Conservation (phyloP, 2,797 vertebrate genomes). For the Macropus fuliginosus region DNA sequence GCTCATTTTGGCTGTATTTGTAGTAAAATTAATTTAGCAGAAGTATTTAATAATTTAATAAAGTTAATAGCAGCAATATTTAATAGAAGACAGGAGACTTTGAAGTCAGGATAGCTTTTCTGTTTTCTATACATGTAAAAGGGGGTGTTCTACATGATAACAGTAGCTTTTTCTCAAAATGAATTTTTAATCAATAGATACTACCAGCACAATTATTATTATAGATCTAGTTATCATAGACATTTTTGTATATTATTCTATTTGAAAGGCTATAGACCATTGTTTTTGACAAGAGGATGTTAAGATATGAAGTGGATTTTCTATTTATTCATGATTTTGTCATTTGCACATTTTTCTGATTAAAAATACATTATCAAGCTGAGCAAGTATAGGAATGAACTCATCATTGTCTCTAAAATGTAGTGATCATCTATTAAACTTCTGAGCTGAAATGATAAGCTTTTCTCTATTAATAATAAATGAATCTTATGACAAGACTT, state of each 20-base stretch:
- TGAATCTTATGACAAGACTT: neutral
- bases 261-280: neutral
- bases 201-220: neutral
- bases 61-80: neutral
- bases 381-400: too few species aligned
- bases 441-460: neutral
- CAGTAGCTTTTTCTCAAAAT: neutral
- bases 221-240: neutral
- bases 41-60: neutral
- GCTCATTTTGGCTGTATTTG: neutral
- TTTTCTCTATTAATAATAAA: neutral
- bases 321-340: neutral
- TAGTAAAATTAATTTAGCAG: neutral
- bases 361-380: neutral
- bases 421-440: too few species aligned
- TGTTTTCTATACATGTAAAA: neutral
- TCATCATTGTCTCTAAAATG: neutral
- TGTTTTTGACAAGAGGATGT: neutral
- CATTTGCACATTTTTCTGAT: neutral
- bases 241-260: neutral
- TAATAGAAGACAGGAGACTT: neutral
- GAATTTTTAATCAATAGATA: neutral
- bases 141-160: neutral
- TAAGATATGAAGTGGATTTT: neutral
- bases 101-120: neutral